phyloP scores from a whole-genome alignment of 1,140 invertebrate genomes.

The Sycophila sp. region DNA sequence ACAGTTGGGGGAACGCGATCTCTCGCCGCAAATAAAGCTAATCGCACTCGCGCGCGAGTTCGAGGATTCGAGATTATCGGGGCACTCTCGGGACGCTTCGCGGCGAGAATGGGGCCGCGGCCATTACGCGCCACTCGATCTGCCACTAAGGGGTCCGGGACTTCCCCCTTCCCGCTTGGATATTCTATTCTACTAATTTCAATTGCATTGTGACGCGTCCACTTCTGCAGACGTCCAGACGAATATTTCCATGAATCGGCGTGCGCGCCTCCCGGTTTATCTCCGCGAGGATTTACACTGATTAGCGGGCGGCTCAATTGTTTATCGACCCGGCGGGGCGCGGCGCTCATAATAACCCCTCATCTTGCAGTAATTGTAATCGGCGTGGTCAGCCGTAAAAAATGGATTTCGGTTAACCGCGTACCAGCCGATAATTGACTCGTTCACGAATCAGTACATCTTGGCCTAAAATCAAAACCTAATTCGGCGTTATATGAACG shows the following conservation, averaged over 20 bases:
- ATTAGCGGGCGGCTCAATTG: not conserved
- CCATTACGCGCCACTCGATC: constrained; percentile 28
- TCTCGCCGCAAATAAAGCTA: constrained; percentile 61
- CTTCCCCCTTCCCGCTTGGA: not conserved
- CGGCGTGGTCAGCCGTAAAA: not conserved
- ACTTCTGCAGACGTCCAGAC: not conserved
- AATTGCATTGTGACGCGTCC: constrained; percentile 20
- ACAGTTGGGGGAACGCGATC: constrained; percentile 1
- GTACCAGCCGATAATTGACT: too few relatives aligned
- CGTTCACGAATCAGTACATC: too few relatives aligned
- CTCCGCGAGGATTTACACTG: not conserved
- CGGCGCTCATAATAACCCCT: not conserved
- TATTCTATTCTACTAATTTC: constrained; percentile 29
- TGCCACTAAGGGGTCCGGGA: too few relatives aligned
- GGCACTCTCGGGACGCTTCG: constrained; percentile 48
- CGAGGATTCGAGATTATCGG: constrained; percentile 49
- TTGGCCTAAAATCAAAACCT: too few relatives aligned
- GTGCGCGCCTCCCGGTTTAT: too few relatives aligned
- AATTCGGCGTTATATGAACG: too few relatives aligned
- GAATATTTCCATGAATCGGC: constrained; percentile 11
- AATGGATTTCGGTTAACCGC: too few relatives aligned
- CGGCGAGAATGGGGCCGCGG: not conserved
- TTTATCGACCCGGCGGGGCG: constrained; percentile 2
- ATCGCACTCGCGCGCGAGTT: constrained; percentile 53
- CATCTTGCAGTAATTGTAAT: not conserved